Evolutionary conservation across 2,888 invertebrate species (phyloP), one percentile per base, ranked within the genome.

Genomic region (Odontomyia ornata): DNA sequence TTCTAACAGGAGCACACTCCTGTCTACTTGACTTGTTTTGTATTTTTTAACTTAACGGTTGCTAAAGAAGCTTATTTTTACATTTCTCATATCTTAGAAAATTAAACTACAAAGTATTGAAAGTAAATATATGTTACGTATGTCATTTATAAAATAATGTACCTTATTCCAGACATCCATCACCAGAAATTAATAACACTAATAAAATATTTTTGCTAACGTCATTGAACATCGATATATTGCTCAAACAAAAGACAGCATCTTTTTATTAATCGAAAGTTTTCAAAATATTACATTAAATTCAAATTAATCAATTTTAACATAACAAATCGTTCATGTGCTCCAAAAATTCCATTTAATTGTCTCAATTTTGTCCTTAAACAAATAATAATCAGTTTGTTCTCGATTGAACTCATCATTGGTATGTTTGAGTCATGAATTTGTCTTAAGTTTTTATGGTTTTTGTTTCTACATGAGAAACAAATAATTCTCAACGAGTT

Each of bases 331-430:
- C 52, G 3, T 18, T 4, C 13, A n/a, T 52, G 13, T 52, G 9
- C 15, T 2, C 57, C 9, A 2, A 23, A 60, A 60, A 60, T 60
- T 60, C 57, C 57, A 60, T 11, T 60, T 60, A 25, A 60, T 21
- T 60, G 57, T 60, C 57, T 23, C 57, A 60, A 60, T 60, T 23
- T 60, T 60, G 57, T 9, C 57, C 23, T 23, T 60, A 60, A 60
- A 60, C 13, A 60, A 60, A 60, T 25, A 21, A 18, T 25, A 9
- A 60, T 60, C 4, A 60, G 18, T 23, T 9, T 60, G 25, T 60
- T 23, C 11, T 60, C 13, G 57, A 23, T 60, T 60, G 21, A 23
- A 25, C 57, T 11, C 21, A 5, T 7, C 25, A 1, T 36, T 25
- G 57, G 18, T 5, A n/a, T 60, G 57, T 25, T 60, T 60, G 57